phyloP scores from a whole-genome alignment of 2,113 vertebrate genomes.

The Caretta caretta region DNA sequence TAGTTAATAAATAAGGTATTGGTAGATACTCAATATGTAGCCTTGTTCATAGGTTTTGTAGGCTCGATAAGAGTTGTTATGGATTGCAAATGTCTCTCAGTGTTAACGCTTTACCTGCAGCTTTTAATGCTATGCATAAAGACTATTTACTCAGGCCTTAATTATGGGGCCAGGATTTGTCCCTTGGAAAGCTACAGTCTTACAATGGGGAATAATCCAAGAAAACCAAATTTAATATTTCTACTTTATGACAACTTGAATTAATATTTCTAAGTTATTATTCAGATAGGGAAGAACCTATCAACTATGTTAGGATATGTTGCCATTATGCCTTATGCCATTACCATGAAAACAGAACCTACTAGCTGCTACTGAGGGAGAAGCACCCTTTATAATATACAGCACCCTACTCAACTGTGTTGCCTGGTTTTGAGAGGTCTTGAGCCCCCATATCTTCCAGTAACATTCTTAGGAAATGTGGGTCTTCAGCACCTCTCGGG shows the following conservation, averaged over 20 bases:
- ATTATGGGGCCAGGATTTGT: background rate
- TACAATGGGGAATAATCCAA: background rate
- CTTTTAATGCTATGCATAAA: background rate
- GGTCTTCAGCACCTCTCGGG: background rate
- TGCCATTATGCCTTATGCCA: background rate
- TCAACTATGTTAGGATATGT: background rate
- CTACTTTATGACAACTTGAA: background rate
- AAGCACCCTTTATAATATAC: background rate
- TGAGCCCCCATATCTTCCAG: background rate
- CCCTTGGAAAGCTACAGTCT: background rate
- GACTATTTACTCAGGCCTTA: background rate
- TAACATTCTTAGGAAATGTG: background rate
- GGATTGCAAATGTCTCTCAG: too few species aligned
- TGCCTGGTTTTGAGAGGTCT: background rate
- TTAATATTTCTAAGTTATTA: background rate
- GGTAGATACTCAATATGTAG: background rate
- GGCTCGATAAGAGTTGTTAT: background rate
- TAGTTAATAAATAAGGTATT: background rate
- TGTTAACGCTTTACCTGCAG: background rate
- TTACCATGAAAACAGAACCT: background rate
- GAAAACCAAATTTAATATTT: background rate
- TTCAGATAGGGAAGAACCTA: background rate
- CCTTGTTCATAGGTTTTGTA: background rate
- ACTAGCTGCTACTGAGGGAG: background rate
- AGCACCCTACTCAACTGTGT: background rate